phyloP scores from a whole-genome alignment of 2,888 invertebrate genomes.

The Tenthredo livida region DNA sequence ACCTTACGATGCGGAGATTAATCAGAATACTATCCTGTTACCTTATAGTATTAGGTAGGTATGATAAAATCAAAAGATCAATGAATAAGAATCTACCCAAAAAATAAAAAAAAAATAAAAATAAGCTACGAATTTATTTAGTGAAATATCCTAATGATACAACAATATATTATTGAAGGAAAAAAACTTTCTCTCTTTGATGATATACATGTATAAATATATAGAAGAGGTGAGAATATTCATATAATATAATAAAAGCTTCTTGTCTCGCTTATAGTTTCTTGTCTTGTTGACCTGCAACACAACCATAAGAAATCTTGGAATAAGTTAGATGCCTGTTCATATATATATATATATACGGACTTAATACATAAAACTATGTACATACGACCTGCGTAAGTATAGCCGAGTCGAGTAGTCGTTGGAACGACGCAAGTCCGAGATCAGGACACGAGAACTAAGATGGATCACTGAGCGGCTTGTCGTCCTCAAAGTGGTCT shows the following conservation, averaged over 20 bases:
- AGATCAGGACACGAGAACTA: slow-evolving; percentile 62
- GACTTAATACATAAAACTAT: not conserved
- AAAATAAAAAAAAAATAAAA: not conserved
- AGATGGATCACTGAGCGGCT: slow-evolving; percentile 72
- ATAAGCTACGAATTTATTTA: not conserved
- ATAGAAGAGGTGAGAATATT: not conserved
- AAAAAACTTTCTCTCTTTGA: not conserved
- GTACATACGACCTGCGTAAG: not conserved
- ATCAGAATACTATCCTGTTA: too few relatives aligned
- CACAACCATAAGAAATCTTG: not conserved
- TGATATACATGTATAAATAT: too few relatives aligned
- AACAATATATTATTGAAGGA: not conserved
- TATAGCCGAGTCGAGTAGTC: not conserved
- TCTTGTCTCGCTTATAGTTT: not conserved
- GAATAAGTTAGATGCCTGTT: not conserved
- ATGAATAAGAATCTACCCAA: not conserved
- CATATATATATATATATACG: slow-evolving; percentile 5
- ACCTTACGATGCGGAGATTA: not conserved
- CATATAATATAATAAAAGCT: not conserved
- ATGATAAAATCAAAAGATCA: not conserved
- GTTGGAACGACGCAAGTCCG: slow-evolving; percentile 27
- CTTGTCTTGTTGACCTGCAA: not conserved
- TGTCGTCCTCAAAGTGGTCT: slow-evolving; percentile 67
- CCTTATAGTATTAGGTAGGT: too few relatives aligned
- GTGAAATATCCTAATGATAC: not conserved